Conservation (phyloP, 2,113 vertebrate species). For the Condylura cristata region DNA sequence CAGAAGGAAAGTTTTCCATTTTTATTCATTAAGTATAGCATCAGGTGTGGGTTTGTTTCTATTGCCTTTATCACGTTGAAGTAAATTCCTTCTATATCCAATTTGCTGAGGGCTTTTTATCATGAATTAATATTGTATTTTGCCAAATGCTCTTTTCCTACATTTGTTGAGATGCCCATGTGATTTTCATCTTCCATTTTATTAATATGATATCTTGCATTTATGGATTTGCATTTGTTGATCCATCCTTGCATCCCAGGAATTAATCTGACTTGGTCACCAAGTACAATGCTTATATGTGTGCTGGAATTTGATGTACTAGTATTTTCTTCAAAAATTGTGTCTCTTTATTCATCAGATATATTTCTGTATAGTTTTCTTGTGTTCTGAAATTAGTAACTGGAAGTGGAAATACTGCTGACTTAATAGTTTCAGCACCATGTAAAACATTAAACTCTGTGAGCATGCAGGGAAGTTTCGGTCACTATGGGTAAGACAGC, state of each 20-base stretch:
- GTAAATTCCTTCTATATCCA: background rate
- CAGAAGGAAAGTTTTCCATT: background rate
- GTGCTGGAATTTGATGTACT: background rate
- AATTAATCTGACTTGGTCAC: background rate
- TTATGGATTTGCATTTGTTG: background rate
- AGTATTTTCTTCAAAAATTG: background rate
- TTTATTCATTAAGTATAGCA: background rate
- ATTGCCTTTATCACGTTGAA: background rate
- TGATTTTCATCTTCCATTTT: background rate
- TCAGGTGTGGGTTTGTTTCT: background rate
- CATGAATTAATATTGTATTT: background rate
- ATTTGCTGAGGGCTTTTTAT: background rate
- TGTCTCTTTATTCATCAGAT: background rate
- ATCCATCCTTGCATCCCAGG: background rate
- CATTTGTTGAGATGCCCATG: background rate
- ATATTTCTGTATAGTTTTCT: background rate
- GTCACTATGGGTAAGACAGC: background rate
- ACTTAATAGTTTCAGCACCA: background rate
- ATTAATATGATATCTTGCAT: background rate
- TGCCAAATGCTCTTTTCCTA: background rate
- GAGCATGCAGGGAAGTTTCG: background rate
- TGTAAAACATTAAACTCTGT: background rate
- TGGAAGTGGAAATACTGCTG: background rate
- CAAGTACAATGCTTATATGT: background rate
- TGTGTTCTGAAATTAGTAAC: background rate